phyloP scores from a whole-genome alignment of 2,113 vertebrate genomes.

The Copsychus sechellarum region DNA sequence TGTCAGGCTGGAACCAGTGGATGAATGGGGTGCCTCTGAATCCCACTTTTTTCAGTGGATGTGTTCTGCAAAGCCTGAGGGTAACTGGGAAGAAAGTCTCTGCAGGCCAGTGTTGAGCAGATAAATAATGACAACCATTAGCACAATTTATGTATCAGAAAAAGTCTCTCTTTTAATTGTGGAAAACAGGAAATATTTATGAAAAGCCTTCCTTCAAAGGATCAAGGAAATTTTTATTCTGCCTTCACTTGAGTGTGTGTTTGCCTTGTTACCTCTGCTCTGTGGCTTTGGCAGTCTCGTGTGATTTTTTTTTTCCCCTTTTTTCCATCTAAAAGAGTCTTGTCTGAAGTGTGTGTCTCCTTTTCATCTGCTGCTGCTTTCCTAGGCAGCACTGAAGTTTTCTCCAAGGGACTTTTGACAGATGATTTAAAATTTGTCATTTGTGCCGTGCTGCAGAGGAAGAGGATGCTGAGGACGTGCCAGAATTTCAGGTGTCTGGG shows the following conservation, averaged over 20 bases:
- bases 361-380: constrained; percentile 14
- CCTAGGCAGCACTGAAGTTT: not conserved
- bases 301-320: not conserved
- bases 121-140: not conserved
- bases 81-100: not conserved
- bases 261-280: not conserved
- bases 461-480: constrained; percentile 70
- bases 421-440: not conserved
- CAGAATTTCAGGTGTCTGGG: constrained; percentile 73
- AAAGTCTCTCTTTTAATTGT: not conserved
- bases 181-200: not conserved
- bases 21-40: not conserved
- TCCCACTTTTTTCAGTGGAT: not conserved
- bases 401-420: not conserved
- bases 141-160: not conserved
- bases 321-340: constrained; percentile 5
- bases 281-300: not conserved
- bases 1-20: not conserved
- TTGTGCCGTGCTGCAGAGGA: constrained; percentile 26
- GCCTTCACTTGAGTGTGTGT: not conserved
- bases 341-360: not conserved
- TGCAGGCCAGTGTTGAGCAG: not conserved
- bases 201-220: not conserved
- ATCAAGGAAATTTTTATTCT: not conserved
- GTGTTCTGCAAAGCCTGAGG: not conserved